phyloP scores from a whole-genome alignment of 2,113 vertebrate species.

The Nothocercus nigrocapillus region DNA sequence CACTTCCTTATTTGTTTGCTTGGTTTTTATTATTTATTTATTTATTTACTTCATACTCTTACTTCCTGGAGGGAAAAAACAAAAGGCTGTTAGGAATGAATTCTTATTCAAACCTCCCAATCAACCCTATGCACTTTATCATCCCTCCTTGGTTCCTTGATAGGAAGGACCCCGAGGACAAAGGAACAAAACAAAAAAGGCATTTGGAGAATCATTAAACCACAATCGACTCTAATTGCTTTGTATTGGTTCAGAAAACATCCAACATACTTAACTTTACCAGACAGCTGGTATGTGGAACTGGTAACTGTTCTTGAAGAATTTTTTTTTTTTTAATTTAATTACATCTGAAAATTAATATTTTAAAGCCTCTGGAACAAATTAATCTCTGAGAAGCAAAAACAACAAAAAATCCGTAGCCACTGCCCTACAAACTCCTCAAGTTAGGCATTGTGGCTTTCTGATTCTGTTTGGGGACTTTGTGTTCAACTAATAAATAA shows the following conservation, averaged over 20 bases:
- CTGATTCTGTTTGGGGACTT: not conserved
- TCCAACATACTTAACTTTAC: not conserved
- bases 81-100: not conserved
- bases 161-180: slow-evolving; percentile 36
- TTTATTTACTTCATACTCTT: not conserved
- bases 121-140: not conserved
- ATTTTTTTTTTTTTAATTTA: not conserved
- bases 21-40: not conserved
- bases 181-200: slow-evolving; percentile 39
- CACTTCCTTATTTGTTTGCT: not conserved
- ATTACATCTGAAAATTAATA: not conserved
- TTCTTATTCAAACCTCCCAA: slow-evolving; percentile 32
- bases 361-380: not conserved
- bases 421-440: not conserved
- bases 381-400: not conserved
- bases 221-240: slow-evolving; percentile 20
- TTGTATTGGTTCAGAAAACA: not conserved
- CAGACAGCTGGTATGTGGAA: not conserved
- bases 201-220: slow-evolving; percentile 56
- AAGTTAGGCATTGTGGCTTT: not conserved
- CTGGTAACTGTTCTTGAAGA: not conserved
- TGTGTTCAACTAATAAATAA: slow-evolving; percentile 15
- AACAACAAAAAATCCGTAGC: not conserved
- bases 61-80: not conserved
- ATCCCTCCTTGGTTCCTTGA: not conserved